Evolutionary conservation across 1,140 invertebrate genomes (phyloP), one percentile per base, ranked within the genome.

Genomic region (Drosophila murphyi): DNA sequence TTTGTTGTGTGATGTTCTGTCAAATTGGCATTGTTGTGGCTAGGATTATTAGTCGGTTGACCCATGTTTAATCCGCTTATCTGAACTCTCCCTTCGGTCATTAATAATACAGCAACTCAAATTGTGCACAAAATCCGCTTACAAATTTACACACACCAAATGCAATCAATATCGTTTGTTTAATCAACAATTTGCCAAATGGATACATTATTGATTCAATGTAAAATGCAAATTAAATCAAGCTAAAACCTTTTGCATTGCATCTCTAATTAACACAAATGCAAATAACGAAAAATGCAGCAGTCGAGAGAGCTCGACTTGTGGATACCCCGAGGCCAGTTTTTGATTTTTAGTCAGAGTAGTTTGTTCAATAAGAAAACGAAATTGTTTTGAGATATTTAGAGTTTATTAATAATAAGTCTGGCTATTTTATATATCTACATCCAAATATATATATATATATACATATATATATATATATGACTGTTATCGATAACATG

Each of bases 61-160:
- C 37, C 57, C 65, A 35, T 28, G 8, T 45, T 61, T 55, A 69
- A 74, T 69, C 56, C 43, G 57, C 72, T 67, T 60, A 56, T 62
- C 31, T 47, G 43, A 7, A 41, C 57, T 2, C 28, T 55, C 43
- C 8, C 29, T 37, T 35, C 1, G 47, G 20, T 7, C n/a, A 63
- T 41, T 63, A 48, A 71, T 34, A 56, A 32, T 41, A 37, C 31
- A 63, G 29, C 39, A n/a, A 31, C 35, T 56, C 7, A 35, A 54
- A 73, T 56, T 50, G 32, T n/a, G 45, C 55, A 50, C 45, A 45
- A 70, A 74, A 52, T 63, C 31, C 35, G 51, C n/a, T 74, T 62
- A 56, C 35, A 57, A 73, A 12, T 48, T 47, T 39, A 5, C 34
- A 52, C 41, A 50, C 34, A 61, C 5, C 8, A 3, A 41, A 41